Percentiles rank a stretch among this genome's conserved stretches.
phyloP scores from a whole-genome alignment of 2,797 vertebrate species.

The Pagetopsis macropterus region DNA sequence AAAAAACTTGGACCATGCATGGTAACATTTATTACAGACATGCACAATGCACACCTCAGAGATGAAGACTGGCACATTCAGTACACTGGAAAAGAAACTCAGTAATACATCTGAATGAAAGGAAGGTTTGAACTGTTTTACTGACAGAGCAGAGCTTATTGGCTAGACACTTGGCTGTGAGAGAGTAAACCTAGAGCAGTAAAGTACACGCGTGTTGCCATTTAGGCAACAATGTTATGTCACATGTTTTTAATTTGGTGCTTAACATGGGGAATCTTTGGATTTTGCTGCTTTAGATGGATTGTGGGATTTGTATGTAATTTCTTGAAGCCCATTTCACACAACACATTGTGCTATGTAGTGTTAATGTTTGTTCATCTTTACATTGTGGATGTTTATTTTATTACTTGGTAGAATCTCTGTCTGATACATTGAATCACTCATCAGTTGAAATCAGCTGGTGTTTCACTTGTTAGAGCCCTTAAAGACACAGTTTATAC shows the following conservation, averaged over 20 bases:
- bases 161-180: conserved; percentile 26
- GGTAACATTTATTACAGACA: conserved; percentile 87
- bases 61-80: conserved; percentile 69
- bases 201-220: conserved; percentile 1
- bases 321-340: conserved; percentile 20
- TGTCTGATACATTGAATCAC: conserved; percentile 21
- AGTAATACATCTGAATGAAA: conserved; percentile 37
- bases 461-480: conserved; percentile 45
- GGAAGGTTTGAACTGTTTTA: conserved; percentile 59
- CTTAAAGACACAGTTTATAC: conserved; percentile 43
- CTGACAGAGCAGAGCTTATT: conserved; percentile 63
- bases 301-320: conserved; percentile 45
- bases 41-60: conserved; percentile 82
- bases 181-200: conserved; percentile 15
- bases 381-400: conserved; percentile 21
- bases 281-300: conserved; percentile 67
- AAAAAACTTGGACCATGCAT: conserved; percentile 79
- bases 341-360: conserved; percentile 18
- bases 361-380: conserved; percentile 1
- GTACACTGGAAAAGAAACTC: conserved; percentile 49
- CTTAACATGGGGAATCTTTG: conserved; percentile 66
- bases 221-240: conserved; percentile 1
- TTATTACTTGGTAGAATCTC: conserved; percentile 21
- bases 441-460: conserved; percentile 27
- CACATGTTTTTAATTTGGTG: not conserved